These are phyloP conservation scores for Scaptodrosophila lebanonensis DNA, from an alignment of 1,140 invertebrate genomes.

Conservation along the genomic window DNA sequence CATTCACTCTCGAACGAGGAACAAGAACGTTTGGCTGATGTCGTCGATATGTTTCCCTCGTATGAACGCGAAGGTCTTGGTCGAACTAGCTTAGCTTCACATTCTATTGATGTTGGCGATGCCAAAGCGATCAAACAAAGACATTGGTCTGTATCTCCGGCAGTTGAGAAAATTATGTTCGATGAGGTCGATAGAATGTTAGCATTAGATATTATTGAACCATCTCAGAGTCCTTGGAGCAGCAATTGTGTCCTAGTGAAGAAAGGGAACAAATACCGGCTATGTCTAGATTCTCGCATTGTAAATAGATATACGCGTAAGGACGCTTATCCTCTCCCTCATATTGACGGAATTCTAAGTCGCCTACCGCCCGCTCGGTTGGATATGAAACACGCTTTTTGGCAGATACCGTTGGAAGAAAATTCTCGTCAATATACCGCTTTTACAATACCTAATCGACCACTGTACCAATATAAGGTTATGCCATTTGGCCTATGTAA, in stretches of 20 bases:
- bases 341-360: constrained; percentile 28
- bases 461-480: no score
- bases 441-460: constrained; percentile 76
- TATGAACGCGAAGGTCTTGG: constrained; percentile 12
- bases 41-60: constrained; percentile 5
- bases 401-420: no score
- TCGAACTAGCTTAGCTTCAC: constrained; percentile 8
- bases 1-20: not conserved
- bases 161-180: constrained; percentile 16
- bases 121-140: constrained; percentile 21
- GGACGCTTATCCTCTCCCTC: constrained; percentile 31
- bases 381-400: no score
- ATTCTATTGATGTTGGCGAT: constrained; percentile 11
- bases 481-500: no score
- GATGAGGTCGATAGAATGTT: constrained; percentile 23
- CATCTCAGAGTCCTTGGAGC: constrained; percentile 14
- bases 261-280: constrained; percentile 17
- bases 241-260: constrained; percentile 22
- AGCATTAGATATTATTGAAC: constrained; percentile 3
- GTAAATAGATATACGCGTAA: constrained; percentile 24
- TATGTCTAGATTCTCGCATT: constrained; percentile 31
- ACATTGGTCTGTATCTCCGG: constrained; percentile 22
- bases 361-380: constrained; percentile 37
- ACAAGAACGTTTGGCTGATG: not conserved
- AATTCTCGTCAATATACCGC: constrained; percentile 73